Percentiles rank a stretch among this genome's conserved stretches.
Evolutionary conservation across 2,113 vertebrate genomes (phyloP).

Genomic region (Platysteira castanea): DNA sequence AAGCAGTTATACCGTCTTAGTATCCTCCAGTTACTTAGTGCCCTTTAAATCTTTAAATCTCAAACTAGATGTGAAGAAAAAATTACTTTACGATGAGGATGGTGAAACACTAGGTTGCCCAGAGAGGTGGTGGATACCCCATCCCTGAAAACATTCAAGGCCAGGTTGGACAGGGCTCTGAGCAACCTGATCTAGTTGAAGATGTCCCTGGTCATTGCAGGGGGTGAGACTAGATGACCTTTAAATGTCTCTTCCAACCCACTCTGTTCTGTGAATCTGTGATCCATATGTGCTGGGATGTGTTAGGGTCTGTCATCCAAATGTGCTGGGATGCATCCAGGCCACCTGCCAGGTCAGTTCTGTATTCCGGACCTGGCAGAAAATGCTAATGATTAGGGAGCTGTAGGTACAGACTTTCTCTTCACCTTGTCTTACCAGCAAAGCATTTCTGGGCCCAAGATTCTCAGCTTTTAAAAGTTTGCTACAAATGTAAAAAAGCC

Average conservation of each 20-base stretch:
- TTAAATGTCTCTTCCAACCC: background rate
- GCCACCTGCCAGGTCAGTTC: background rate
- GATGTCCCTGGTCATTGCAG: background rate
- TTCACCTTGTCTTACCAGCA: background rate
- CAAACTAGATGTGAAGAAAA: background rate
- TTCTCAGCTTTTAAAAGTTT: background rate
- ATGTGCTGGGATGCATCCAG: background rate
- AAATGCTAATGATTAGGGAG: background rate
- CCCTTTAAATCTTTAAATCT: background rate
- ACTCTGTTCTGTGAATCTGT: background rate
- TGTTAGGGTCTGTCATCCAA: background rate
- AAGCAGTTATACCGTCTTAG: background rate
- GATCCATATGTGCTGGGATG: background rate
- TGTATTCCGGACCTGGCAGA: background rate
- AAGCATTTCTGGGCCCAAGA: background rate
- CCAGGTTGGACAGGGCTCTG: background rate
- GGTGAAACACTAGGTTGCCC: background rate
- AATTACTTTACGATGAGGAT: accelerated
- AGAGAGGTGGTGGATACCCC: background rate
- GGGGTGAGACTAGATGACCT: background rate
- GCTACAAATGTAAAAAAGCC: background rate
- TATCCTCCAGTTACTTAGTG: background rate
- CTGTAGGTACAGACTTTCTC: background rate
- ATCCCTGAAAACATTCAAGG: background rate
- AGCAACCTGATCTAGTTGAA: background rate